Evolutionary conservation across 1,140 invertebrate species (phyloP).

Genomic region (Atta cephalotes): DNA sequence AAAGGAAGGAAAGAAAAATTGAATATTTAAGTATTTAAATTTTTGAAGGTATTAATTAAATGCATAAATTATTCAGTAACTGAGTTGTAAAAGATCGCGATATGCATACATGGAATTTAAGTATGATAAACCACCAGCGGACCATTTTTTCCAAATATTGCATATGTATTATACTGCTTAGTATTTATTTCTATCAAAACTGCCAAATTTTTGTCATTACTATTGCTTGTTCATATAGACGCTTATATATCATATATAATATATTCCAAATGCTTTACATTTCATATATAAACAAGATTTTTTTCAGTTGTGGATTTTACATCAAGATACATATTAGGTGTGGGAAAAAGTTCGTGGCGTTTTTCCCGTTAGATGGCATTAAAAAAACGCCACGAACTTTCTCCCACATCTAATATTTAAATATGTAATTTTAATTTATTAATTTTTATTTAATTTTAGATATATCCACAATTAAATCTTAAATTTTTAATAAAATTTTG

Average conservation of each 20-base stretch:
- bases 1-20: conserved; percentile 7
- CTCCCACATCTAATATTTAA: not conserved
- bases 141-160: not conserved
- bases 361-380: too few relatives aligned
- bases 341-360: too few relatives aligned
- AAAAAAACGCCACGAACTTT: too few relatives aligned
- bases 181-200: not conserved
- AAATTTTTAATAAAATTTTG: not conserved
- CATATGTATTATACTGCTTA: not conserved
- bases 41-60: conserved; percentile 63
- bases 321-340: not conserved
- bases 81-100: conserved; percentile 32
- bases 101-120: not conserved
- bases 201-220: conserved; percentile 1
- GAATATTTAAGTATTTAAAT: not conserved
- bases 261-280: not conserved
- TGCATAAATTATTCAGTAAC: conserved; percentile 65
- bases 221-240: not conserved
- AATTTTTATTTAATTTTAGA: conserved; percentile 14
- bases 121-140: not conserved
- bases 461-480: not conserved
- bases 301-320: not conserved
- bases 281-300: not conserved
- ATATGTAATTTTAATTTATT: not conserved
- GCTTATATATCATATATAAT: too few relatives aligned